Evolutionary conservation across 2,888 invertebrate species (phyloP).

Genomic region (Dioctria rufipes): DNA sequence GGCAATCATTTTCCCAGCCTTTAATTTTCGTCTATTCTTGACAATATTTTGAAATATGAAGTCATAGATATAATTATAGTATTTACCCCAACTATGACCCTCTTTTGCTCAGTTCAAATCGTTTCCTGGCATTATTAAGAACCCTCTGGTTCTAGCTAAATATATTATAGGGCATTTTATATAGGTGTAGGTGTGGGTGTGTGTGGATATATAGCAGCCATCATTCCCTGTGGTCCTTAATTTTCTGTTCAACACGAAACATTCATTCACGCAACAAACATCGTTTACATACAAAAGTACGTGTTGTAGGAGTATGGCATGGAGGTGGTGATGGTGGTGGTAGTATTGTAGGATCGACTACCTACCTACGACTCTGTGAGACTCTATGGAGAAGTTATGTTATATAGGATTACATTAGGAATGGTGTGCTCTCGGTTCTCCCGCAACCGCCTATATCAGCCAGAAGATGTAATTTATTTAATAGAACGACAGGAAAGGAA

Average conservation of each 20-base stretch:
- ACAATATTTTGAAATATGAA: constrained; percentile 2
- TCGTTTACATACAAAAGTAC: background rate
- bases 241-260: constrained; percentile 12
- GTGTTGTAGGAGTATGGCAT: background rate
- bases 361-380: too few species aligned
- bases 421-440: background rate
- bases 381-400: too few species aligned
- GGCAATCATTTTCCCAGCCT: too few species aligned
- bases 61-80: constrained; percentile 16
- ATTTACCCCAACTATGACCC: background rate
- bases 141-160: background rate
- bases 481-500: constrained; percentile 13
- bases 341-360: background rate
- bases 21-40: too few species aligned
- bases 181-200: too few species aligned
- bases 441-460: background rate
- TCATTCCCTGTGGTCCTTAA: constrained; percentile 7
- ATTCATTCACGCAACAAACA: constrained; percentile 15
- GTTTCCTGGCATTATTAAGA: background rate
- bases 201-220: too few species aligned
- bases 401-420: background rate
- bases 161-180: too few species aligned
- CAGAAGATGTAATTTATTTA: constrained; percentile 10
- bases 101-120: background rate
- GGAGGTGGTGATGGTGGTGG: background rate